Evolutionary conservation across 2,113 vertebrate genomes (phyloP).

Genomic region (Salvelinus namaycush): DNA sequence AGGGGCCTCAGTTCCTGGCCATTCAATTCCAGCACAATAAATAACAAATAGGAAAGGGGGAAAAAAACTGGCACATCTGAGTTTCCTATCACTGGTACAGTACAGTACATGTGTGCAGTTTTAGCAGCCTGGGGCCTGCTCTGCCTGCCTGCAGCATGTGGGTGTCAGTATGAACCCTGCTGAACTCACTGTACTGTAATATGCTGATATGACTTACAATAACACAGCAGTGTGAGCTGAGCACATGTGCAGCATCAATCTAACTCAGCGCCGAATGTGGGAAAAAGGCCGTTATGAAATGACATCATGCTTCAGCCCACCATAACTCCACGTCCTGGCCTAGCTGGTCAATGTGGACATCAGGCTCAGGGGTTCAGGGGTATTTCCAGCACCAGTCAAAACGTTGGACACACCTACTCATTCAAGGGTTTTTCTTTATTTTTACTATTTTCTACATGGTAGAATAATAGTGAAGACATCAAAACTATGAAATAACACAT

Average conservation of each 20-base stretch:
- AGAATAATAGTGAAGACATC: no score
- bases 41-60: slow-evolving; percentile 31
- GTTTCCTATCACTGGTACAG: slow-evolving; percentile 53
- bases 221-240: slow-evolving; percentile 50
- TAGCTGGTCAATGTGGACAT: slow-evolving; percentile 66
- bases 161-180: slow-evolving; percentile 54
- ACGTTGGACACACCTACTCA: neutral
- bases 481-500: no score
- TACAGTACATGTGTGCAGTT: slow-evolving; percentile 39
- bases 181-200: slow-evolving; percentile 54
- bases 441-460: slow-evolving; percentile 18
- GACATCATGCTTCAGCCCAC: slow-evolving; percentile 59
- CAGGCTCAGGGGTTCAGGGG: slow-evolving; percentile 42
- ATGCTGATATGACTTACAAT: slow-evolving; percentile 67
- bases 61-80: slow-evolving; percentile 52
- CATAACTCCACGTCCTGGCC: slow-evolving; percentile 50
- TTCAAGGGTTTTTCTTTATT: slow-evolving; percentile 49
- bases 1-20: slow-evolving; percentile 18
- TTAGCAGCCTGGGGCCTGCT: slow-evolving; percentile 51
- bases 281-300: slow-evolving; percentile 58
- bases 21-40: slow-evolving; percentile 46
- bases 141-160: slow-evolving; percentile 34
- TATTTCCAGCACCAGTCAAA: slow-evolving; percentile 59
- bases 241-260: slow-evolving; percentile 71
- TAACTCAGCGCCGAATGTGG: slow-evolving; percentile 60